Base-by-base conservation (phyloP, 2,888 invertebrate species). In the Griposia aprilina region DNA sequence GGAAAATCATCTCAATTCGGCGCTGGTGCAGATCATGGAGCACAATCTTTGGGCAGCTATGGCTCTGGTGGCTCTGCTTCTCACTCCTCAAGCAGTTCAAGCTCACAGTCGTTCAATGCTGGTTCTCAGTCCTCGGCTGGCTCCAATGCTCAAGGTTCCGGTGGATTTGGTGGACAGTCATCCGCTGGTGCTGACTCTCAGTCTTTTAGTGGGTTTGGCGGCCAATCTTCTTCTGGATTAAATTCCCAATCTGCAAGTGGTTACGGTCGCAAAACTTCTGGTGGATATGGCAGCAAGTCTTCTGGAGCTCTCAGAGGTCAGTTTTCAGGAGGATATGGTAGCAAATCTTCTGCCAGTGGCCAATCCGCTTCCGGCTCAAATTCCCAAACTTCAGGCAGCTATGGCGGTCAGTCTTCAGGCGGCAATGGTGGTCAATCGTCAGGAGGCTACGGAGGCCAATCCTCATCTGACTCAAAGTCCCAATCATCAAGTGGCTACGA, bases 41-140 rank as follows among this genome's bases (percentile, higher is more conserved):
- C 63, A 1, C 59, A 20, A 55, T 48, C 71, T 6, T 62, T 62
- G 0, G 59, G 73, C 17, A 70, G 78, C 10, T 74, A 73, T 23
- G 72, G 78, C 5, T 81, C 62, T 62, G 68, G 78, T 55, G 79
- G 81, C 48, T 81, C 82, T 50, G 52, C 65, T 36, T 75, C 84
- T 2, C 76, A 77, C 4, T 81, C 85, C 13, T 82, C 78, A 73
- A 84, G 85, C 11, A 82, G 76, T 50, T 86, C 88, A 26, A 79
- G 72, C 26, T 82, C 89, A 30, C 70, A 85, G 26, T 81, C 89
- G 26, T 80, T 76, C 0, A 80, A 74, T 15, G 52, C 65, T 50
- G 83, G 81, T 60, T 74, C 80, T 20, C 74, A 67, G n/a, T 78
- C 79, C 0, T 74, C 81, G 41, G 50, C 82, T 41, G 67, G 79